Base-by-base conservation (phyloP, 2,797 vertebrate species). In the Hippoglossus hippoglossus region DNA sequence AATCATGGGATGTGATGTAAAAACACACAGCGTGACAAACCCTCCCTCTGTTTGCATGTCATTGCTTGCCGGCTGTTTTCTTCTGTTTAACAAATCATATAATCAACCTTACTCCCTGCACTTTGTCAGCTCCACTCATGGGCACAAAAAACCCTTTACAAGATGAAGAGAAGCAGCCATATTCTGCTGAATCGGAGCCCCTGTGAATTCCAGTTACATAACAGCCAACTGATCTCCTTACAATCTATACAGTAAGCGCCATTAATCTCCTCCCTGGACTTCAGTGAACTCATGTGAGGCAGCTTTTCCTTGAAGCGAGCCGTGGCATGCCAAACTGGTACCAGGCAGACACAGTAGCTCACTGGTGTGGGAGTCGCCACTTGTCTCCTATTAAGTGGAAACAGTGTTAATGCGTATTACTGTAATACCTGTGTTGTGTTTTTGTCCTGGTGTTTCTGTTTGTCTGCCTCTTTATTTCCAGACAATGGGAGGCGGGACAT, bases 401-500 rank as follows among this genome's bases (percentile, higher is more conserved):
- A 44, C 25, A 21, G 52, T 59, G 47, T 66, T 57, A 24, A 65
- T 68, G 41, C 24, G 25, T 73, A 72, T 57, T 54, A 22, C 47
- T 56, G 61, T n/a, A 75, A 62, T 24, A 63, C 64, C 57, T 75
- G 47, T 56, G 52, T 69, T 75, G 47, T 65, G 68, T 74, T 78
- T 67, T 16, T 66, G 53, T 65, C 61, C 79, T 66, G 22, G 51
- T 75, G 67, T 71, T 66, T 73, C 44, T 86, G 82, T 88, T 88
- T 83, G 69, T 67, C 57, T 50, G 46, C 71, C 56, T 87, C 58
- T 15, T 44, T 18, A 5, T 77, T 63, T 78, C 51, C 75, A 88
- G 64, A 92, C 91, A 91, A 86, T 85, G 64, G 85, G 51, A 85
- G 84, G 89, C 46, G 72, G 85, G 86, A 68, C 73, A 77, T 77